Conservation (phyloP, 2,797 vertebrate species). For the Pangasius sanitwongsei region DNA sequence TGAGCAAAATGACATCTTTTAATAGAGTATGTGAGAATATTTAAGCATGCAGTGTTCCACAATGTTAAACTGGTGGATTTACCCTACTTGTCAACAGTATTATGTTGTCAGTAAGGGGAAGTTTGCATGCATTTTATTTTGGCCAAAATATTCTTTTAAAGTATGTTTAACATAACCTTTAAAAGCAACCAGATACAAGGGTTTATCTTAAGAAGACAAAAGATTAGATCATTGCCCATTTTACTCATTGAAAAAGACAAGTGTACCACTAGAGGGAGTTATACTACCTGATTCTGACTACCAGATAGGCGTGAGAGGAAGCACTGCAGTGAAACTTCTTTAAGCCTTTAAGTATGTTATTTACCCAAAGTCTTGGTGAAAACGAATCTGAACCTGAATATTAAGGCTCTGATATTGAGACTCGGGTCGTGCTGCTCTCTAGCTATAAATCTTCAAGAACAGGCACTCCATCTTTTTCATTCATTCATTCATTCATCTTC, state of each 20-base stretch:
- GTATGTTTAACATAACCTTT: background rate
- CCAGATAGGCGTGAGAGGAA: background rate
- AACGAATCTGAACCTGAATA: background rate
- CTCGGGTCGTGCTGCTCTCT: background rate
- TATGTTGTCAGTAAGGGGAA: background rate
- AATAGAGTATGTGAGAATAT: background rate
- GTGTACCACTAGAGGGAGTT: slow-evolving; percentile 48
- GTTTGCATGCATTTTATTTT: background rate
- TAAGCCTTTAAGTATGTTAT: background rate
- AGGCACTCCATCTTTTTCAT: background rate
- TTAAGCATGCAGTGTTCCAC: background rate
- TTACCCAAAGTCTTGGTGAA: background rate
- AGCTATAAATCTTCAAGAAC: background rate
- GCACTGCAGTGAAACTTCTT: background rate
- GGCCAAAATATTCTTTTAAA: background rate
- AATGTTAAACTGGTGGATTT: background rate
- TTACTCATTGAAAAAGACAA: background rate
- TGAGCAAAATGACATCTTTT: too few species aligned
- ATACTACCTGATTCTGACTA: slow-evolving; percentile 6
- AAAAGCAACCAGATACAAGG: background rate
- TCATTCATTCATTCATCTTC: background rate
- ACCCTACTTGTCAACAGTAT: background rate
- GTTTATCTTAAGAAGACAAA: background rate
- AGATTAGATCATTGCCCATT: background rate
- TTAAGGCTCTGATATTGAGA: background rate